Conservation (phyloP, 2,797 vertebrate species). For the Threskiornis aethiopicus region DNA sequence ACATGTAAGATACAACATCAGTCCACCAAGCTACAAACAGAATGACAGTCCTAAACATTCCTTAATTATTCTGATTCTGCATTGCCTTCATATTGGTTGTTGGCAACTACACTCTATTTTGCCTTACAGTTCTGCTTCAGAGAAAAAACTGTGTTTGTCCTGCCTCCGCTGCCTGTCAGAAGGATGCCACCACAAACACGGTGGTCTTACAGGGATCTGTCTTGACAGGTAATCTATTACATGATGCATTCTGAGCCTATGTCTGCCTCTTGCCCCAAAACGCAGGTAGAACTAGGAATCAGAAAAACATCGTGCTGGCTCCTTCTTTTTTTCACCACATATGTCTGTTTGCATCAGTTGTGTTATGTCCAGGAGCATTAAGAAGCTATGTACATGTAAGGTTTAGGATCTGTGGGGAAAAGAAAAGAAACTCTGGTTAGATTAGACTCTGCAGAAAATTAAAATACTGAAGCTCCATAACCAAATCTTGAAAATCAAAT, state of each 20-base stretch:
- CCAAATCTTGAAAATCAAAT: conserved; percentile 32
- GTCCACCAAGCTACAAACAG: background rate
- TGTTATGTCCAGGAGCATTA: background rate
- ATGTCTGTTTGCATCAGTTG: background rate
- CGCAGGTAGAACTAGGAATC: background rate
- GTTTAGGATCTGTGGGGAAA: background rate
- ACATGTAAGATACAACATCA: background rate
- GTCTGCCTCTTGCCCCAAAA: background rate
- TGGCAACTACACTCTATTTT: background rate
- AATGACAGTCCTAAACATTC: background rate
- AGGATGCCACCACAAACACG: background rate
- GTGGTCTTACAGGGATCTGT: background rate
- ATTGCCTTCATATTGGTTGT: background rate
- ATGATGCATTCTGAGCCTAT: background rate
- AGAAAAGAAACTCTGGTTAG: background rate
- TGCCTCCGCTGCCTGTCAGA: background rate
- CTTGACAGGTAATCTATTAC: background rate
- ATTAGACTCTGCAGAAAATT: background rate
- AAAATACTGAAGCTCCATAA: background rate
- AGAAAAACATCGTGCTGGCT: background rate
- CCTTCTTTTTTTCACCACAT: background rate
- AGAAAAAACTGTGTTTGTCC: background rate
- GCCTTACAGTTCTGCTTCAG: background rate
- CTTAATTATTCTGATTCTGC: conserved; percentile 6
- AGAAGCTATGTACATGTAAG: background rate